phyloP scores from a whole-genome alignment of 2,888 invertebrate species.

The Incurvaria masculella region DNA sequence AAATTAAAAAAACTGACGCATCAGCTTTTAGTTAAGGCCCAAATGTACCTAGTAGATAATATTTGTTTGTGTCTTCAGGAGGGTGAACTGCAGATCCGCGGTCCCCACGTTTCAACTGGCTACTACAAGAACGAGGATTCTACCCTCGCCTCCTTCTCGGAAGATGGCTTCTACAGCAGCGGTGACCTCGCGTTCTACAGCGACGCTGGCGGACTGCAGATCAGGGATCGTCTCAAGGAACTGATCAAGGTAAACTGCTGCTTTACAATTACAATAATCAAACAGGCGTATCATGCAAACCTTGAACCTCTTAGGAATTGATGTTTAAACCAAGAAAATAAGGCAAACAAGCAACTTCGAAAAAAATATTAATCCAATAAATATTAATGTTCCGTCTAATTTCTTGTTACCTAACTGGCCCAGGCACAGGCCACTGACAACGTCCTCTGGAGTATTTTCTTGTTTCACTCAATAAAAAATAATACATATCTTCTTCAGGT shows the following conservation, averaged over 20 bases:
- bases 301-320: too few relatives aligned
- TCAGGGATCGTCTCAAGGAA: constrained; percentile 81
- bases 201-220: constrained; percentile 60
- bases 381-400: too few relatives aligned
- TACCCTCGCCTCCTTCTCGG: constrained; percentile 61
- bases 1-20: not conserved
- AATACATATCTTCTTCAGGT: constrained; percentile 34
- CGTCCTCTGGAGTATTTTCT: not conserved
- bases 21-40: not conserved
- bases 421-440: too few relatives aligned
- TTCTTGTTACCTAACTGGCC: too few relatives aligned
- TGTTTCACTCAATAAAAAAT: not conserved
- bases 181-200: constrained; percentile 71
- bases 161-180: constrained; percentile 73
- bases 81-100: constrained; percentile 72
- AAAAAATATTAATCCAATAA: not conserved
- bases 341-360: not conserved
- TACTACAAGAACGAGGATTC: constrained; percentile 68
- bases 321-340: too few relatives aligned
- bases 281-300: too few relatives aligned
- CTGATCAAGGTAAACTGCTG: constrained; percentile 62
- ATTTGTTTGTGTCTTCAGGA: constrained; percentile 31
- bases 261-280: too few relatives aligned
- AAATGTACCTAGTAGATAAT: not conserved
- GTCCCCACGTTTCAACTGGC: constrained; percentile 70